Percentiles rank a stretch among this genome's conserved stretches.
These are phyloP conservation scores for Heliothis virescens DNA, from an alignment of 1,140 invertebrate species.

Conservation along the genomic window DNA sequence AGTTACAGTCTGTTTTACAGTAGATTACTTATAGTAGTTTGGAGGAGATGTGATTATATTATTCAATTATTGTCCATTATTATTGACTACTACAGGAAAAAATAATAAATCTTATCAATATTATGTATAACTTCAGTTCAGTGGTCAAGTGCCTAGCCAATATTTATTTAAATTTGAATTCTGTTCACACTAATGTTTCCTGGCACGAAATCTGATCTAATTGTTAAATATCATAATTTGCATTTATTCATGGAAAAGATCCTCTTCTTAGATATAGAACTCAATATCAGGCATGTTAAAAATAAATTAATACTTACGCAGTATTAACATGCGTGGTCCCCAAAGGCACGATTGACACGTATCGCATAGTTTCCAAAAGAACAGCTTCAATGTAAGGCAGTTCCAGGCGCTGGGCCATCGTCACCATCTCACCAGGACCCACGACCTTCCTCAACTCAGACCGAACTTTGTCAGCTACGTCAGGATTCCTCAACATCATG, in stretches of 20 bases:
- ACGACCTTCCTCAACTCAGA: conserved; percentile 93
- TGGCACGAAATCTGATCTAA: not conserved
- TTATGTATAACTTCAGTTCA: not conserved
- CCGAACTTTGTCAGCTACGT: conserved; percentile 91
- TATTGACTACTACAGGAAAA: too few species aligned
- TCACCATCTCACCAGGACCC: conserved; percentile 90
- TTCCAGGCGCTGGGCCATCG: conserved; percentile 90
- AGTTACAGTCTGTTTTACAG: not conserved
- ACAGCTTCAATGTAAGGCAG: conserved; percentile 94
- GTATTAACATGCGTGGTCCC: conserved; percentile 93
- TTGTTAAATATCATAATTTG: too few species aligned
- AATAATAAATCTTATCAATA: not conserved
- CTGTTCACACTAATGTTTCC: not conserved
- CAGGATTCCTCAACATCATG: conserved; percentile 92
- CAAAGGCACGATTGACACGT: conserved; percentile 92
- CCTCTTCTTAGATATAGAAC: too few species aligned
- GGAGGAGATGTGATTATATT: too few species aligned
- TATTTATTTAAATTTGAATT: conserved; percentile 5
- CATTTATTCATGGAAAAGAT: too few species aligned
- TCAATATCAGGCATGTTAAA: not conserved
- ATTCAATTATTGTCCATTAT: too few species aligned
- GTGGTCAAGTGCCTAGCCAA: too few species aligned
- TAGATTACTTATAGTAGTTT: too few species aligned
- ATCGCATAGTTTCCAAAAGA: conserved; percentile 91
- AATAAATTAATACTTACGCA: conserved; percentile 85